A percentile compares a stretch with the other conserved stretches of the same genome.
These are phyloP conservation scores for Synergus japonicus DNA, from an alignment of 2,888 invertebrate species.

Conservation along the genomic window DNA sequence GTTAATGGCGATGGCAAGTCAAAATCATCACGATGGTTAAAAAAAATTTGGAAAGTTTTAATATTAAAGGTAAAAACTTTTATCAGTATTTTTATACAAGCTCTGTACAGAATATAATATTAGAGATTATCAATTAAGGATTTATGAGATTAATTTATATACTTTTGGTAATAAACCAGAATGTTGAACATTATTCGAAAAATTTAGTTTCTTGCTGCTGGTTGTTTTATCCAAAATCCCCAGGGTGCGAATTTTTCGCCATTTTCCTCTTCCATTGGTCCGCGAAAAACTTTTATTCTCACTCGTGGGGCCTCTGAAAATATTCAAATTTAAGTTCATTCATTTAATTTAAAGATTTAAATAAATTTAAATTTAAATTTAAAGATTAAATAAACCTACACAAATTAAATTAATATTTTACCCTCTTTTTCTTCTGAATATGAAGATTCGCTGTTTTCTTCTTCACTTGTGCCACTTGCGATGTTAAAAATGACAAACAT, in stretches of 20 bases:
- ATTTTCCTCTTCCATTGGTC: slow-evolving; percentile 65
- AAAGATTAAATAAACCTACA: not conserved
- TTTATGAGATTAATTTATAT: not conserved
- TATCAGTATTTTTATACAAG: not conserved
- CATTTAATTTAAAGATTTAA: not conserved
- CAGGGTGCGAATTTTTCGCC: slow-evolving; percentile 69
- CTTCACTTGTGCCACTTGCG: not conserved
- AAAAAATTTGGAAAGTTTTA: not conserved
- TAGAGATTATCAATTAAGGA: not conserved
- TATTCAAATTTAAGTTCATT: not conserved
- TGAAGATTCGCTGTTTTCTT: not conserved
- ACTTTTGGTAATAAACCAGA: not conserved
- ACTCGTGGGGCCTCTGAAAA: slow-evolving; percentile 65
- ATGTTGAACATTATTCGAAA: not conserved
- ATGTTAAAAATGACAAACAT: not conserved
- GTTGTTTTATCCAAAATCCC: slow-evolving; percentile 75
- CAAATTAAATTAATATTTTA: not conserved
- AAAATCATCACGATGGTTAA: slow-evolving; percentile 43
- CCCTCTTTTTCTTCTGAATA: not conserved
- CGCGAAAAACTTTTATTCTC: slow-evolving; percentile 73
- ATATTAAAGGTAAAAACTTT: not conserved
- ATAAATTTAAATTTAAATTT: not conserved
- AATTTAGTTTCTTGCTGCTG: slow-evolving; percentile 50
- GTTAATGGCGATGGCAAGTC: slow-evolving; percentile 57
- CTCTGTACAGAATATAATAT: not conserved